Base-by-base conservation (phyloP, 1,140 invertebrate species). In the Lepidostoma basale region DNA sequence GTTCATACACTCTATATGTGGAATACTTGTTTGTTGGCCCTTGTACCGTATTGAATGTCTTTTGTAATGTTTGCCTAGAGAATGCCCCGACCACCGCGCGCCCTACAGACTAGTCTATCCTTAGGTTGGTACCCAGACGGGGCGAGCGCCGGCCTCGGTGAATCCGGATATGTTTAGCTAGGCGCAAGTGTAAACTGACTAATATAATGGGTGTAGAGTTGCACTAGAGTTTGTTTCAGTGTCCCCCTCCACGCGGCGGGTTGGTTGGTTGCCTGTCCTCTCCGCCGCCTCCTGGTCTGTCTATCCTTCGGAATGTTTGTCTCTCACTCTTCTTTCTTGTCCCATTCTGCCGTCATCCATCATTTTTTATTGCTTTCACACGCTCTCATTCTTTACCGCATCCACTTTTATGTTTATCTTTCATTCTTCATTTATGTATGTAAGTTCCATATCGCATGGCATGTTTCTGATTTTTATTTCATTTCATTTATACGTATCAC, bases 221-320 rank as follows among this genome's bases (percentile, higher is more conserved):
- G 81, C 81, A 79, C 78, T 81, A 83, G 81, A 82, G 78, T 77
- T 83, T 82, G 80, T 82, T 82, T 81, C 81, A 83, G 81, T 82
- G 80, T 80, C 75, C 74, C 77, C 81, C 78, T 78, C 77, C 77
- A n/a, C 77, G 78, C 78, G 59, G 70, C 67, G 9, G 56, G 67
- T 67, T 68, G 69, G 66, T 72, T 68, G 69, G 69, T 72, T 68
- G 69, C 65, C 69, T 68, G 45, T 39, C 70, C 45, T 62, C 60
- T 39, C 47, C 70, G 45, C 59, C 59, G 59, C 63, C 62, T 30
- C 70, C 62, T 65, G 64, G 59, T 62, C 45, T 64, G 28, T 49
- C 45, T 49, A 67, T 69, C 68, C 68, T 67, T 33, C 58, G 73
- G 68, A 72, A 70, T 76, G 74, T 78, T 73, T 79, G 70, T 76